Conservation (phyloP, 1,140 invertebrate genomes). For the Lordiphosa mommai region DNA sequence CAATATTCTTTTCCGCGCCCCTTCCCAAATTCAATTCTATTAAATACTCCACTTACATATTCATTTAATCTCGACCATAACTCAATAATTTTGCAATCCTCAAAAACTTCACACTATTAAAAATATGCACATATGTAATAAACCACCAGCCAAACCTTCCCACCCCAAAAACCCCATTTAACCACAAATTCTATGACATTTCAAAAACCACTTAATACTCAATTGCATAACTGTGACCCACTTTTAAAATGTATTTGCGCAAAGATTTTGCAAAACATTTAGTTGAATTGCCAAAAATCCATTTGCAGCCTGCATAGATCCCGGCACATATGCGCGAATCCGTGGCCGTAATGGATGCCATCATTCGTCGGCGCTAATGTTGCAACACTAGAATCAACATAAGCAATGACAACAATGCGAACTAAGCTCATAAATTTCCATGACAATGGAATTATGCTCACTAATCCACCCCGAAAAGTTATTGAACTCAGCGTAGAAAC, state of each 20-base stretch:
- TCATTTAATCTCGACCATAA: too few species aligned
- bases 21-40: too few species aligned
- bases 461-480: constrained; percentile 44
- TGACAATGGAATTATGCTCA: constrained; percentile 43
- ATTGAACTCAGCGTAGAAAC: constrained; percentile 28
- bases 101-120: background rate
- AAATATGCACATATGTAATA: constrained; percentile 50
- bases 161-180: constrained; percentile 11
- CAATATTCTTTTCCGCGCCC: too few species aligned
- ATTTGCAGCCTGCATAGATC: constrained; percentile 22
- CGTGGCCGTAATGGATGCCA: constrained; percentile 24
- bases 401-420: constrained; percentile 32
- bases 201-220: constrained; percentile 41
- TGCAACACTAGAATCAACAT: constrained; percentile 21
- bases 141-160: too few species aligned
- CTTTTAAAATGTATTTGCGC: constrained; percentile 28
- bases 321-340: constrained; percentile 37
- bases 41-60: too few species aligned
- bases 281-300: constrained; percentile 34
- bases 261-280: background rate
- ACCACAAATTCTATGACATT: too few species aligned
- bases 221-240: constrained; percentile 51
- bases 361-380: constrained; percentile 38
- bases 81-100: too few species aligned
- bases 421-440: constrained; percentile 50